phyloP scores from a whole-genome alignment of 2,888 invertebrate genomes.

The Barypeithes pellucidus region DNA sequence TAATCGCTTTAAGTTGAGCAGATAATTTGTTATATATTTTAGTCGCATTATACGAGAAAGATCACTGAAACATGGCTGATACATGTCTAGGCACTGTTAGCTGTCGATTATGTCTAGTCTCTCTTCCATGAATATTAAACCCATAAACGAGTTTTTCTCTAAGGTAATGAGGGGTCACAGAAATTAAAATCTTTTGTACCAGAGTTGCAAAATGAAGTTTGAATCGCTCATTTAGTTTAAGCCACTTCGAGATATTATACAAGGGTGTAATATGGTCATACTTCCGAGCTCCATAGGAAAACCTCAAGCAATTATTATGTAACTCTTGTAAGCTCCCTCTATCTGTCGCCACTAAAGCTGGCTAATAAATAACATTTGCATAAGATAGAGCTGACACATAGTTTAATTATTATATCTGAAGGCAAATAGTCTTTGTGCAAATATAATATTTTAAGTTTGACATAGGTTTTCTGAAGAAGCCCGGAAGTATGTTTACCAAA shows the following conservation, averaged over 20 bases:
- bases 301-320: neutral
- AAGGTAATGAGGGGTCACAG: neutral
- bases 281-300: neutral
- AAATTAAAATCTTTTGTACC: neutral
- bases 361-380: neutral
- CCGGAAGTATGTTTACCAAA: too few species aligned
- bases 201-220: neutral
- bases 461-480: too few species aligned
- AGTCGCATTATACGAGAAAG: neutral
- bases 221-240: neutral
- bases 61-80: neutral
- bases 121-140: neutral
- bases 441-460: neutral
- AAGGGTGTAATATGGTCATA: neutral
- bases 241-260: neutral
- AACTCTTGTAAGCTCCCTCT: neutral
- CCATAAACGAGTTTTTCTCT: neutral
- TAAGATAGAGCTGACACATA: neutral
- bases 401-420: neutral
- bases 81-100: neutral
- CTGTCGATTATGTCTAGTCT: neutral
- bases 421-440: neutral
- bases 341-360: neutral
- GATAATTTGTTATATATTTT: neutral
- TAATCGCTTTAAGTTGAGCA: neutral